Conservation (phyloP, 2,888 invertebrate genomes). For the Amphiduros pacificus region DNA sequence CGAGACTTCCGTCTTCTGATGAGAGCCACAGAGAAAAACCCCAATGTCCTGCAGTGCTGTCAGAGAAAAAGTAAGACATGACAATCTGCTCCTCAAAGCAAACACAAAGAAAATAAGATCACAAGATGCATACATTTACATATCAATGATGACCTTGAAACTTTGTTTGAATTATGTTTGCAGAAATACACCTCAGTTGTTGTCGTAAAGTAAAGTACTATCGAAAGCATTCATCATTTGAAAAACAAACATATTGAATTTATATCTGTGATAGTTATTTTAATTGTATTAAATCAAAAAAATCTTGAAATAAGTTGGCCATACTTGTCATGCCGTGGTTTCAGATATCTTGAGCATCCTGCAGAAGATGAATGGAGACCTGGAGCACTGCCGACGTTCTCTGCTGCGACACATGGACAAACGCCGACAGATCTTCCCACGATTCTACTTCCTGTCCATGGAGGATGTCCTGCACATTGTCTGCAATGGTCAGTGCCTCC, state of each 20-base stretch:
- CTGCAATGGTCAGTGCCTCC: slow-evolving; percentile 48
- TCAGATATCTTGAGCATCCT: slow-evolving; percentile 53
- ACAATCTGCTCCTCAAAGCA: neutral
- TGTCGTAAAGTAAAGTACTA: neutral
- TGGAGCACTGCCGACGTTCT: slow-evolving; percentile 49
- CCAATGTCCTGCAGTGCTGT: slow-evolving; percentile 59
- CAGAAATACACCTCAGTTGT: neutral
- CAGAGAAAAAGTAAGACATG: slow-evolving; percentile 54
- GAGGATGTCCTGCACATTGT: slow-evolving; percentile 57
- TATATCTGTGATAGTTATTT: neutral
- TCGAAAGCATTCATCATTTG: neutral
- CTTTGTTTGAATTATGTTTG: neutral
- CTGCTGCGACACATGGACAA: slow-evolving; percentile 51
- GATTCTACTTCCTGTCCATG: slow-evolving; percentile 57
- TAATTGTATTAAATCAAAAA: too few relatives aligned
- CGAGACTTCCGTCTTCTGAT: slow-evolving; percentile 55
- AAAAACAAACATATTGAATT: neutral
- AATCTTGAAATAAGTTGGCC: too few relatives aligned
- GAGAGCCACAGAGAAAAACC: slow-evolving; percentile 58
- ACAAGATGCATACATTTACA: too few relatives aligned
- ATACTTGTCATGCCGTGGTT: slow-evolving; percentile 2
- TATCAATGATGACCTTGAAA: too few relatives aligned
- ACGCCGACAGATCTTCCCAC: slow-evolving; percentile 50
- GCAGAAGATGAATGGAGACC: slow-evolving; percentile 48
- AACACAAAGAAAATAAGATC: too few relatives aligned